phyloP scores from a whole-genome alignment of 2,113 vertebrate species.

The Ageneiosus marmoratus region DNA sequence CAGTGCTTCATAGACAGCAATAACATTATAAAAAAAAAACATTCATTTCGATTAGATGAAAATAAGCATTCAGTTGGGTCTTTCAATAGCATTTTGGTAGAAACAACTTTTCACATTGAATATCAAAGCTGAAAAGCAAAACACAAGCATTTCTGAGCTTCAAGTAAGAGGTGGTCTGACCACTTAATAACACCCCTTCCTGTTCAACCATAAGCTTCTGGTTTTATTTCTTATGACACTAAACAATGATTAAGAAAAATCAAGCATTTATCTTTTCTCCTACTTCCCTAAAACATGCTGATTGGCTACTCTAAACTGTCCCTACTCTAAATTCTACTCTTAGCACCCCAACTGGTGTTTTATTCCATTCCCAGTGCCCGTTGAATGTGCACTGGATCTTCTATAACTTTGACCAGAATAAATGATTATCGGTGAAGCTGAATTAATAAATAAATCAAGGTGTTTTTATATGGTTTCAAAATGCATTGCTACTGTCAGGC shows the following conservation, averaged over 20 bases:
- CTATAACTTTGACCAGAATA: not conserved
- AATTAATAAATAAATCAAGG: not conserved
- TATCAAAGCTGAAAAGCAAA: not conserved
- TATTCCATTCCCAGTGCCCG: not conserved
- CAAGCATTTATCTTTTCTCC: not conserved
- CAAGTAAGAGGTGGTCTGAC: not conserved
- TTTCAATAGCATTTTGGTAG: not conserved
- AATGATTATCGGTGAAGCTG: not conserved
- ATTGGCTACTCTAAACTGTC: not conserved
- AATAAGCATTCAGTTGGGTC: not conserved
- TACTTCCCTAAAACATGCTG: not conserved
- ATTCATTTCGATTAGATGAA: not conserved
- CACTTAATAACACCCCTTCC: not conserved
- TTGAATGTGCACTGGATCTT: not conserved
- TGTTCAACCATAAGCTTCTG: not conserved
- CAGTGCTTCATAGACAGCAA: not conserved
- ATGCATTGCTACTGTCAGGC: not conserved
- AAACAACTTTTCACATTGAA: not conserved
- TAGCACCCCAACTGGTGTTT: not conserved
- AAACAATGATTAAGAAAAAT: not conserved
- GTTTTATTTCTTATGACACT: not conserved
- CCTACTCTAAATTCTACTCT: not conserved
- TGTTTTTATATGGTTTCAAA: not conserved
- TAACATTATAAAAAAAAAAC: not conserved
- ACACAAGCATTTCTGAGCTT: not conserved